Evolutionary conservation across 2,888 invertebrate genomes (phyloP), one percentile per base, ranked within the genome.

Genomic region (Mayetiola destructor): DNA sequence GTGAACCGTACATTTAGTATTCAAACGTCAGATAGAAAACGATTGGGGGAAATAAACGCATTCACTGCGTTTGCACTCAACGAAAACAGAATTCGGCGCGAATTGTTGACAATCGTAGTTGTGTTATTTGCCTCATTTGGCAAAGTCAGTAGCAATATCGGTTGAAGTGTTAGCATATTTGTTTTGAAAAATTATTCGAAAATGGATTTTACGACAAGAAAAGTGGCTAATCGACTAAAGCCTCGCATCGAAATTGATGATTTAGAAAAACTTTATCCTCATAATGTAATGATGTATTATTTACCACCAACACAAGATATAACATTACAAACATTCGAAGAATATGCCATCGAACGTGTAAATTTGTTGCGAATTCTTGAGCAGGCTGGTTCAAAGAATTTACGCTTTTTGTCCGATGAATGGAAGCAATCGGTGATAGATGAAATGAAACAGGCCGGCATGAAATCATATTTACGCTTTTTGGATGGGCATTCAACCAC

Each of bases 321-420:
- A 60, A 77, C 80, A 57, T 75, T 95, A 21, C 77, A 82, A 60
- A 91, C 93, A 70, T 93, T 95, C 71, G 90, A 94, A 75, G 83
- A 85, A 53, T 76, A 89, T 62, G 90, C 93, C 2, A 69, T 90
- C 54, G 92, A 94, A 68, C 78, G 93, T 63, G 72, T 93, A 18
- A 83, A 84, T 70, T 78, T 90, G 60, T 70, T 94, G 52, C 78
- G 90, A 63, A 79, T 81, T 58, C 75, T 93, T 54, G 89, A 91
- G 64, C 79, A 84, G 59, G 82, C 85, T 4, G 80, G 80, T 36
- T 77, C 78, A 32, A 81, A 80, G 67, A 80, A 80, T 36, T 69
- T 81, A 29, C 80, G 80, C 61, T 64, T 77, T 27, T 76, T 76
- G 62, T 80, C 80, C 0, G 80, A 82, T 9, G 86, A 85, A 61